A percentile compares a stretch with the other conserved stretches of the same genome.
Conservation (phyloP, 2,113 vertebrate genomes). For the Anas platyrhynchos region DNA sequence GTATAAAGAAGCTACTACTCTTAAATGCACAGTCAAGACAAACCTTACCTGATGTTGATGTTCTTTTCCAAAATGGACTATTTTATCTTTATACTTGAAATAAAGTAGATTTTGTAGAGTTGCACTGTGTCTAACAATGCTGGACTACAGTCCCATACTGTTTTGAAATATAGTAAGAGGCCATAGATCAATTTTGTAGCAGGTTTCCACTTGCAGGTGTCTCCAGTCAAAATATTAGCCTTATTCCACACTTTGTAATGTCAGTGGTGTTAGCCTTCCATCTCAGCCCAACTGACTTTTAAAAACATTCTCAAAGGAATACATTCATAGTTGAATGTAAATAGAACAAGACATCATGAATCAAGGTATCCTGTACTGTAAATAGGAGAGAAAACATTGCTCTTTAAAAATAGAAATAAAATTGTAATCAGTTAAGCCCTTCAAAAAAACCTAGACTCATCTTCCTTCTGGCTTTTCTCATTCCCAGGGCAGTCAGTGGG, state of each 20-base stretch:
- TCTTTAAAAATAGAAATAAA: background rate
- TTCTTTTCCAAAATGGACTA: background rate
- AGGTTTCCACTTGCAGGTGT: background rate
- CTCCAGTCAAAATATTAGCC: background rate
- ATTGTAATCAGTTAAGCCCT: background rate
- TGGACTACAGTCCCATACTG: background rate
- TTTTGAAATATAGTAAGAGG: background rate
- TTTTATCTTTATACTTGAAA: background rate
- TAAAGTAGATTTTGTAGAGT: background rate
- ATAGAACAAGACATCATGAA: background rate
- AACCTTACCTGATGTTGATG: background rate
- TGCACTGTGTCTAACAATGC: background rate
- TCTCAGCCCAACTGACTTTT: background rate
- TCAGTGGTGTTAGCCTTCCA: background rate
- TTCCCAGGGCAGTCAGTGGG: background rate
- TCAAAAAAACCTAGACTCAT: background rate
- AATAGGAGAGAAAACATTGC: background rate
- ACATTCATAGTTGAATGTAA: background rate
- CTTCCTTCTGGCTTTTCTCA: background rate
- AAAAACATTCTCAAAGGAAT: background rate
- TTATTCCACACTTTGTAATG: background rate
- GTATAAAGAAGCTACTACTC: background rate
- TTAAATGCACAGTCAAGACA: background rate
- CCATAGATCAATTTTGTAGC: background rate
- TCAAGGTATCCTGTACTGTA: background rate